Conservation (phyloP, 2,113 vertebrate genomes). For the Scalopus aquaticus region DNA sequence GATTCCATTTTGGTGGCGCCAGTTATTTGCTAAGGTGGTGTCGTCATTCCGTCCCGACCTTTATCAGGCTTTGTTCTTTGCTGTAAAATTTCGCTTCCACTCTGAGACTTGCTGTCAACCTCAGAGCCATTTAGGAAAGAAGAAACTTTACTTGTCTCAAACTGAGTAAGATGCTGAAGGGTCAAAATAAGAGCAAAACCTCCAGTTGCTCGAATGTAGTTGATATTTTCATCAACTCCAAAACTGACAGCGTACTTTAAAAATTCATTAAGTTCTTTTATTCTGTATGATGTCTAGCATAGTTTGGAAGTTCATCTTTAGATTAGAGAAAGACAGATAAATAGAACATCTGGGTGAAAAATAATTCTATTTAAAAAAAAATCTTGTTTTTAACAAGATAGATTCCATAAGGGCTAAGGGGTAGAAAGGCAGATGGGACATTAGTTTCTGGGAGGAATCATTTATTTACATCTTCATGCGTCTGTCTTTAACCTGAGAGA, state of each 20-base stretch:
- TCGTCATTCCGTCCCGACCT: conserved; percentile 61
- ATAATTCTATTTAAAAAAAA: background rate
- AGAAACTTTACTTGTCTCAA: background rate
- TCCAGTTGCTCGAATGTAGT: background rate
- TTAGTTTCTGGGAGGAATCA: background rate
- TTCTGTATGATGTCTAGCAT: background rate
- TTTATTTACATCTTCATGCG: background rate
- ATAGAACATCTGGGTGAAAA: background rate
- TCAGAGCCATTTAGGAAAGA: conserved; percentile 63
- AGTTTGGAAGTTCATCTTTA: conserved; percentile 30
- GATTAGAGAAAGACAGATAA: background rate
- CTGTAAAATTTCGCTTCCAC: conserved; percentile 54
- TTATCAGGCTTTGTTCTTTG: conserved; percentile 56
- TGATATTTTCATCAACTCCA: conserved; percentile 21
- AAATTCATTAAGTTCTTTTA: background rate
- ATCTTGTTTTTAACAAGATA: background rate
- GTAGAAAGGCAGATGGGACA: background rate
- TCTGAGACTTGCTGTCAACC: conserved; percentile 55
- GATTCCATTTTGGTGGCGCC: conserved; percentile 38
- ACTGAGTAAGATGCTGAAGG: conserved; percentile 41
- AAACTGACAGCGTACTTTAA: background rate
- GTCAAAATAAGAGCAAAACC: background rate
- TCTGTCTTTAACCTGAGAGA: background rate
- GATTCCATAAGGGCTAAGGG: background rate
- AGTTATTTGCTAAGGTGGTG: conserved; percentile 48